Evolutionary conservation across 2,113 vertebrate genomes (phyloP).

Genomic region (Gobiocypris rarus): DNA sequence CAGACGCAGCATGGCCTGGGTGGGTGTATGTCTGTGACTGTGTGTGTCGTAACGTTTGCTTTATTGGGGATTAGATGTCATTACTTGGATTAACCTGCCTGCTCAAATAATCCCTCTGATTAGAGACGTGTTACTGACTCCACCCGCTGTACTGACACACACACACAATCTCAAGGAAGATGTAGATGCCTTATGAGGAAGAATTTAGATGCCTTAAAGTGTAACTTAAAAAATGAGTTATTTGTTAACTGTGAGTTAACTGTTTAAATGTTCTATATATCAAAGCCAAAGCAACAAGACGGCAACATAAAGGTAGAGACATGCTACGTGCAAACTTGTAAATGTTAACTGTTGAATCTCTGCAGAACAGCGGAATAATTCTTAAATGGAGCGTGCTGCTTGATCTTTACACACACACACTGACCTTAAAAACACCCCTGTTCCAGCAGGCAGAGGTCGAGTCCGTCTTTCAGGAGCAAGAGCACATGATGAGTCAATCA

Average conservation of each 20-base stretch:
- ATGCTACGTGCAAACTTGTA: not conserved
- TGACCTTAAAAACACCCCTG: constrained; percentile 31
- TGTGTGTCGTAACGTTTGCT: constrained; percentile 73
- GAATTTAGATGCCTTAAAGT: not conserved
- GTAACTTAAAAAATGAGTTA: not conserved
- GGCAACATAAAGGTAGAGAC: not conserved
- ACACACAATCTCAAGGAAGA: not conserved
- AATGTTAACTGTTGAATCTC: not conserved
- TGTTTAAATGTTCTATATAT: not conserved
- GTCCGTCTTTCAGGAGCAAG: constrained; percentile 43
- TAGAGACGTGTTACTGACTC: constrained; percentile 34
- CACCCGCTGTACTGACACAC: constrained; percentile 21
- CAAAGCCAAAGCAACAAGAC: not conserved
- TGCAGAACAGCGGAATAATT: not conserved
- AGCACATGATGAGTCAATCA: constrained; percentile 48
- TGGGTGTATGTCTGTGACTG: constrained; percentile 33
- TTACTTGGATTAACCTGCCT: constrained; percentile 75
- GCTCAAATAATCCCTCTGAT: constrained; percentile 65
- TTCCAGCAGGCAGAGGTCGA: constrained; percentile 38
- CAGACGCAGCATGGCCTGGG: not conserved
- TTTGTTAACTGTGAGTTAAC: not conserved
- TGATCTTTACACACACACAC: constrained; percentile 7
- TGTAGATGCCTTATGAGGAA: not conserved
- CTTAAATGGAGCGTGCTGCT: not conserved
- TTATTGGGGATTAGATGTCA: constrained; percentile 73